Conservation (phyloP, 1,140 invertebrate genomes). For the Doryteuthis pealeii region DNA sequence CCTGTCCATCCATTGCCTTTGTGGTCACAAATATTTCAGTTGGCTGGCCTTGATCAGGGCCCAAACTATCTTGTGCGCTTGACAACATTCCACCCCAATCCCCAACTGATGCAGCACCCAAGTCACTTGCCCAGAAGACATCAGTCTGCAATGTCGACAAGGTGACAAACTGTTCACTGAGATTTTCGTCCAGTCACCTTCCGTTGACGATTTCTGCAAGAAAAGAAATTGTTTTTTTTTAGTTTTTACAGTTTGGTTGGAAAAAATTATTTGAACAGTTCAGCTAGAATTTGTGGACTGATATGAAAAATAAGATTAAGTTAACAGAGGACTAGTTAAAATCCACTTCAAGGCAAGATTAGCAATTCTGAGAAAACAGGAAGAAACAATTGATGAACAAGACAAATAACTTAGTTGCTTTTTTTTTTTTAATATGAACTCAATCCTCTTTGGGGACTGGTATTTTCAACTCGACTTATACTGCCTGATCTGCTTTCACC, state of each 20-base stretch:
- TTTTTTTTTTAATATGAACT: no score
- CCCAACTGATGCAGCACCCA: neutral
- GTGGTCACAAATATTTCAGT: neutral
- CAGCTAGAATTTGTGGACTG: neutral
- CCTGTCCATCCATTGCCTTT: neutral
- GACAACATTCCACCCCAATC: neutral
- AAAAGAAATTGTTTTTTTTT: slow-evolving; percentile 17
- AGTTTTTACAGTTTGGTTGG: neutral
- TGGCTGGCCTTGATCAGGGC: neutral
- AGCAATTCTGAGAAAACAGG: neutral
- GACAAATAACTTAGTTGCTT: neutral
- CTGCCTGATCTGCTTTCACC: no score
- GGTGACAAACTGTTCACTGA: slow-evolving; percentile 68
- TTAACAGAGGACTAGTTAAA: neutral
- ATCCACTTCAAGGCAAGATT: neutral
- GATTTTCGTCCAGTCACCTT: slow-evolving; percentile 85
- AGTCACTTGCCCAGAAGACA: neutral
- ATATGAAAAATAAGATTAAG: neutral
- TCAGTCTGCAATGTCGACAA: neutral
- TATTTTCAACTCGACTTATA: no score
- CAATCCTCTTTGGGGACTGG: no score
- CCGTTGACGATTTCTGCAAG: slow-evolving; percentile 70
- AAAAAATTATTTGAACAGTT: neutral
- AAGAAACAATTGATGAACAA: neutral
- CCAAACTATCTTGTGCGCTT: neutral